Conservation (phyloP, 1,140 invertebrate genomes). For the Heliconius nattereri region DNA sequence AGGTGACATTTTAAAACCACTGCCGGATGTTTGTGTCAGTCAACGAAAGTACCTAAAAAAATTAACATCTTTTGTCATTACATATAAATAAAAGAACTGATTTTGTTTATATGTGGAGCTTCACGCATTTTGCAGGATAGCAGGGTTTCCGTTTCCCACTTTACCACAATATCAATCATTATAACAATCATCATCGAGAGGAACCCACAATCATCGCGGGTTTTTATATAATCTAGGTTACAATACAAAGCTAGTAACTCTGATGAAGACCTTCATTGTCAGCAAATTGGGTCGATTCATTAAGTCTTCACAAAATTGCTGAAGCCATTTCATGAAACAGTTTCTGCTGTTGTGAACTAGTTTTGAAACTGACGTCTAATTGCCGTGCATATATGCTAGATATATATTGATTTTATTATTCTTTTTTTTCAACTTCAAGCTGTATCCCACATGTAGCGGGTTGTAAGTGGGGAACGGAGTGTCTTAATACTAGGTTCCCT, state of each 20-base stretch:
- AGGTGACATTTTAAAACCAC: constrained; percentile 25
- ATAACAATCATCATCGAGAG: too few relatives aligned
- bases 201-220: too few relatives aligned
- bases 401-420: background rate
- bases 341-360: constrained; percentile 15
- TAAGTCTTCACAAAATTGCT: constrained; percentile 39
- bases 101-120: too few relatives aligned
- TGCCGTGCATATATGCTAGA: background rate
- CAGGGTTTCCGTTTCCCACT: too few relatives aligned
- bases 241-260: background rate
- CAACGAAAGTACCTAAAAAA: background rate
- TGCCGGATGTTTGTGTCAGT: constrained; percentile 30
- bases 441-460: too few relatives aligned
- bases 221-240: background rate
- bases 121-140: too few relatives aligned
- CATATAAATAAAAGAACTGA: too few relatives aligned
- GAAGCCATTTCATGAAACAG: constrained; percentile 35
- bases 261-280: background rate
- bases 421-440: too few relatives aligned
- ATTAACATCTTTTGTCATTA: background rate
- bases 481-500: too few relatives aligned
- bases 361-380: background rate
- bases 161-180: too few relatives aligned
- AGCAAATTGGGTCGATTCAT: constrained; percentile 29
- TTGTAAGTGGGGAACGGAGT: too few relatives aligned